phyloP scores from a whole-genome alignment of 35 echinoderm and acorn worm genomes.

The Heliocidaris erythrogramma region DNA sequence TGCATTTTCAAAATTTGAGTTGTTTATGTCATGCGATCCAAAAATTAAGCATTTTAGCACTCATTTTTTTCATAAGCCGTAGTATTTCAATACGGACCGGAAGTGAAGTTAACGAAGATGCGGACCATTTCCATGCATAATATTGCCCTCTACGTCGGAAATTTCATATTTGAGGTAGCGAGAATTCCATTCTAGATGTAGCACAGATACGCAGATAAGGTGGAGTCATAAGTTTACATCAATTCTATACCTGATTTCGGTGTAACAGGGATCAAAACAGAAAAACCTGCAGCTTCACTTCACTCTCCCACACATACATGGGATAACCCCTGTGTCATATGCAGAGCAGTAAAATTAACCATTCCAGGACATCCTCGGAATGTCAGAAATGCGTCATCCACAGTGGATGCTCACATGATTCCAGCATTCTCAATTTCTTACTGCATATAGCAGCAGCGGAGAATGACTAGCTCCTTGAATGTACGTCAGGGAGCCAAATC shows the following conservation, averaged over 20 bases:
- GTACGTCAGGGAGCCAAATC: neutral
- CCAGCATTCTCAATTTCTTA: neutral
- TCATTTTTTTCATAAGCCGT: too few relatives aligned
- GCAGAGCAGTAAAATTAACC: neutral
- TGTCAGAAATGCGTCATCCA: constrained; percentile 10
- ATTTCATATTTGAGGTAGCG: too few relatives aligned
- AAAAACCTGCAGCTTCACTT: too few relatives aligned
- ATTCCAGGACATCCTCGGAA: constrained; percentile 8
- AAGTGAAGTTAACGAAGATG: too few relatives aligned
- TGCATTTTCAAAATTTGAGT: too few relatives aligned
- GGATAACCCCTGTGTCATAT: neutral
- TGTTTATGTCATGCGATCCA: too few relatives aligned
- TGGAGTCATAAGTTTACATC: neutral
- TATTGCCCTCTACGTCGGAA: too few relatives aligned
- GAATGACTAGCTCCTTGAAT: neutral
- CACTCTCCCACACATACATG: neutral
- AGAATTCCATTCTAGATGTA: neutral
- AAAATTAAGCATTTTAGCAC: too few relatives aligned
- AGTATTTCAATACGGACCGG: too few relatives aligned
- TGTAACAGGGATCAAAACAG: too few relatives aligned
- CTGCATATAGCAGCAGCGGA: neutral
- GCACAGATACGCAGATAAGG: neutral
- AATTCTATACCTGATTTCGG: too few relatives aligned
- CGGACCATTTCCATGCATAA: too few relatives aligned
- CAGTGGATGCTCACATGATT: constrained; percentile 2